phyloP scores from a whole-genome alignment of 2,797 vertebrate species.

The Cyclopterus lumpus region DNA sequence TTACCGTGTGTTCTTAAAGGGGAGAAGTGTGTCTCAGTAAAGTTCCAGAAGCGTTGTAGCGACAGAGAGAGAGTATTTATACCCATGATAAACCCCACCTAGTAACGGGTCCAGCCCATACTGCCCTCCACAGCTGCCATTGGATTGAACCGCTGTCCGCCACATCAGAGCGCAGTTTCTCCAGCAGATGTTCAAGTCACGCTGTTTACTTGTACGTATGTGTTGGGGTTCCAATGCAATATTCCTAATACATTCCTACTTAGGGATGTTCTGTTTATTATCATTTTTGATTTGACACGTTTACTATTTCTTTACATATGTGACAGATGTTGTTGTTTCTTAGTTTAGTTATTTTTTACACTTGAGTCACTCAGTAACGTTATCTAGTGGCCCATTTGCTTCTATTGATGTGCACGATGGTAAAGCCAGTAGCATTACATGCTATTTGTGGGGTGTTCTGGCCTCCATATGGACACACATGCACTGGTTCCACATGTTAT shows the following conservation, averaged over 20 bases:
- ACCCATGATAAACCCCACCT: conserved; percentile 74
- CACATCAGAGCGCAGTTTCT: neutral
- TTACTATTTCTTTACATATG: neutral
- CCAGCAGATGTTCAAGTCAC: conserved; percentile 8
- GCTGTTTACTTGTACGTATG: neutral
- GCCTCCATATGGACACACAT: neutral
- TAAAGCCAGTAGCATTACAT: neutral
- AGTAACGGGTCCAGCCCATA: conserved; percentile 58
- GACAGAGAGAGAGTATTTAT: conserved; percentile 30
- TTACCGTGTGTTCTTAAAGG: conserved; percentile 57
- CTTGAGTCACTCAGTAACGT: neutral
- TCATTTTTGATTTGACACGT: neutral
- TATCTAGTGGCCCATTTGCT: neutral
- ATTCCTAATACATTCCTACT: too few relatives aligned
- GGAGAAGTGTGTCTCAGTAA: conserved; percentile 33
- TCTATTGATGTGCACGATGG: neutral
- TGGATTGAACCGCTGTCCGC: conserved; percentile 44
- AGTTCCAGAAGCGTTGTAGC: conserved; percentile 43
- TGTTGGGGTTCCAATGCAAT: neutral
- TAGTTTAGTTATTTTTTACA: neutral
- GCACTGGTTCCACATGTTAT: neutral
- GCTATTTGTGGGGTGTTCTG: neutral
- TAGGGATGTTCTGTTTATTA: neutral
- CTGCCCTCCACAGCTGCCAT: conserved; percentile 16
- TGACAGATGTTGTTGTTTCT: neutral